These are phyloP conservation scores for Subacronicta megacephala DNA, from an alignment of 2,888 invertebrate species.

Conservation along the genomic window DNA sequence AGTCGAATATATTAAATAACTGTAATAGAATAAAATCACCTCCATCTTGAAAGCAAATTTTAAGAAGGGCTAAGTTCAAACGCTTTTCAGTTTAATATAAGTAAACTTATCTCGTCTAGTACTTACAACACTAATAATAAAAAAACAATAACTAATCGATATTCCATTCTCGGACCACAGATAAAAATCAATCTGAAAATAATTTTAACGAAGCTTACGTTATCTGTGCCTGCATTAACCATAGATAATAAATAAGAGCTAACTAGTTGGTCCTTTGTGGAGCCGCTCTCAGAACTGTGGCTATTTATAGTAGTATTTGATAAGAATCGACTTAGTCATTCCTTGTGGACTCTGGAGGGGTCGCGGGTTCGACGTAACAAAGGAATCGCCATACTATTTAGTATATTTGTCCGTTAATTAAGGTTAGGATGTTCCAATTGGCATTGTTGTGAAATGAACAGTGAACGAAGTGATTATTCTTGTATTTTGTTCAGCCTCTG, in stretches of 20 bases:
- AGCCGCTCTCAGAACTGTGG: conserved; percentile 51
- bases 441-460: too few relatives aligned
- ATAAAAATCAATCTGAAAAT: conserved; percentile 35
- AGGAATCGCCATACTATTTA: conserved; percentile 28
- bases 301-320: conserved; percentile 55
- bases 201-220: conserved; percentile 44
- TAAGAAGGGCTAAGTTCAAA: too few relatives aligned
- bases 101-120: too few relatives aligned
- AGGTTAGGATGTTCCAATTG: too few relatives aligned
- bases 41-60: too few relatives aligned
- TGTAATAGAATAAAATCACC: too few relatives aligned
- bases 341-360: conserved; percentile 31
- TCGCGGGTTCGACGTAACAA: conserved; percentile 36
- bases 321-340: conserved; percentile 59
- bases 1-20: too few relatives aligned
- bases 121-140: too few relatives aligned
- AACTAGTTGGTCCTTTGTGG: conserved; percentile 45
- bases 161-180: conserved; percentile 30
- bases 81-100: too few relatives aligned
- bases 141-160: conserved; percentile 6
- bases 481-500: too few relatives aligned
- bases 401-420: background rate
- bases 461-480: too few relatives aligned
- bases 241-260: conserved; percentile 54
- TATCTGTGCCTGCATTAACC: conserved; percentile 54